Evolutionary conservation across 30 jellyfish, hydroid and myxozoan species (phyloP), one percentile per base, ranked within the genome.

Genomic region (Hydractinia echinata): DNA sequence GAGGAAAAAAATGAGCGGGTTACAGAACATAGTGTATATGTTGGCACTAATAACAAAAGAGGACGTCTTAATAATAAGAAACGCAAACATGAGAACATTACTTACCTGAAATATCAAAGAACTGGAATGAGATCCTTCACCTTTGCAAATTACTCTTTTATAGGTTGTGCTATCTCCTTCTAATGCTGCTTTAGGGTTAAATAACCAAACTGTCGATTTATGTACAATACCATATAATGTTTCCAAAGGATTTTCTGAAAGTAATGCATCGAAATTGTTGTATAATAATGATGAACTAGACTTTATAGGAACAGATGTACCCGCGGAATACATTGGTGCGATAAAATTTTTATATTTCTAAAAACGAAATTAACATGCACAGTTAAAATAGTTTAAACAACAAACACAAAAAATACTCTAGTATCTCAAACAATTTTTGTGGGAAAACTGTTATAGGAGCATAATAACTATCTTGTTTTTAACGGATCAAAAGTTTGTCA

Each of bases 281-380:
- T 89, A 87, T 18, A 93, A 89, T 49, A 93, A 55, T 5, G 99
- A 93, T 8, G 99, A 96, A 76, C 99, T 93, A n/a, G 99, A 93
- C 73, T 82, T 93, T 62, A 93, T 76, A 49, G 94, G 95, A 51
- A 93, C 76, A 11, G 98, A 53, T 7, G 83, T 50, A 8, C 86
- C 87, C 83, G 81, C 77, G 15, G 72, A 83, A 82, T 87, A 93
- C 97, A 90, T 90, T 30, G 44, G 1, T 30, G 44, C 44, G 44
- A 30, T 30, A 30, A 0, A 30, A 30, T 30, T 30, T 30, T 30
- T 30, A 30, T 30, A 30, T 30, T 30, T 30, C 44, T 30, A 30
- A 30, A 58, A 58, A 11, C 19, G 2, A 58, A 58, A 1, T 11
- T 11, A 1, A 58, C 15, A 30, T 30, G 44, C 1, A 30, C 1